A percentile compares a stretch with the other conserved stretches of the same genome.
These are phyloP conservation scores for Serrognathus titanus DNA, from an alignment of 2,888 invertebrate genomes.

Conservation along the genomic window DNA sequence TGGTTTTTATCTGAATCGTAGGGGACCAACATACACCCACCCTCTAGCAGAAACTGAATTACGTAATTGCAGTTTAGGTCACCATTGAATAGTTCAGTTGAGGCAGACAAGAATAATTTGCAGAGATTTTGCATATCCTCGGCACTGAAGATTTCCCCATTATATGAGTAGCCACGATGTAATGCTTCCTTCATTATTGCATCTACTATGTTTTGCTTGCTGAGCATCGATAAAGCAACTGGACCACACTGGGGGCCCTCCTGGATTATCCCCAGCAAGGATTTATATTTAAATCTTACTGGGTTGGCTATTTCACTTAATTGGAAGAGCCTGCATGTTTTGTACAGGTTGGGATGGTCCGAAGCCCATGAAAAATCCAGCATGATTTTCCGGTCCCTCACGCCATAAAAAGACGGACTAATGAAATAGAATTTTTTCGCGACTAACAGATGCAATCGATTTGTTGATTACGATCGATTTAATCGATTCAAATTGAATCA, in stretches of 20 bases:
- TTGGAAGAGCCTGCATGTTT: slow-evolving; percentile 56
- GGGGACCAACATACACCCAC: slow-evolving; percentile 52
- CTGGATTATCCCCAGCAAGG: slow-evolving; percentile 44
- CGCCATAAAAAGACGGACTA: no score
- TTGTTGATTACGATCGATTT: no score
- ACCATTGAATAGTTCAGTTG: slow-evolving; percentile 49
- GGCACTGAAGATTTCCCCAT: slow-evolving; percentile 88
- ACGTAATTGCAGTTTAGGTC: slow-evolving; percentile 46
- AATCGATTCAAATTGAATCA: no score
- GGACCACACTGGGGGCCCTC: slow-evolving; percentile 80
- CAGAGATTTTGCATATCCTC: slow-evolving; percentile 65
- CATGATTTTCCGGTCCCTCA: no score
- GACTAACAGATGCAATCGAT: no score
- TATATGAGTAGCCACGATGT: slow-evolving; percentile 64
- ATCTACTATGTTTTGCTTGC: slow-evolving; percentile 59
- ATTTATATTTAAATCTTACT: slow-evolving; percentile 43
- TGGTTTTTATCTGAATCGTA: slow-evolving; percentile 83
- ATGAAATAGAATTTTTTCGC: no score
- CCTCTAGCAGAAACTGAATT: slow-evolving; percentile 44
- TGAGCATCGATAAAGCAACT: slow-evolving; percentile 80
- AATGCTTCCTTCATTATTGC: slow-evolving; percentile 58
- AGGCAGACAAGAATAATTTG: slow-evolving; percentile 54
- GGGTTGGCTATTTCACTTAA: slow-evolving; percentile 54
- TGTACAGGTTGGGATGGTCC: slow-evolving; percentile 55
- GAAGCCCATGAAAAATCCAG: slow-evolving; percentile 57